Percentiles rank a stretch among this genome's conserved stretches.
These are phyloP conservation scores for Phoronis australis DNA, from an alignment of 2,888 invertebrate genomes.

Conservation along the genomic window DNA sequence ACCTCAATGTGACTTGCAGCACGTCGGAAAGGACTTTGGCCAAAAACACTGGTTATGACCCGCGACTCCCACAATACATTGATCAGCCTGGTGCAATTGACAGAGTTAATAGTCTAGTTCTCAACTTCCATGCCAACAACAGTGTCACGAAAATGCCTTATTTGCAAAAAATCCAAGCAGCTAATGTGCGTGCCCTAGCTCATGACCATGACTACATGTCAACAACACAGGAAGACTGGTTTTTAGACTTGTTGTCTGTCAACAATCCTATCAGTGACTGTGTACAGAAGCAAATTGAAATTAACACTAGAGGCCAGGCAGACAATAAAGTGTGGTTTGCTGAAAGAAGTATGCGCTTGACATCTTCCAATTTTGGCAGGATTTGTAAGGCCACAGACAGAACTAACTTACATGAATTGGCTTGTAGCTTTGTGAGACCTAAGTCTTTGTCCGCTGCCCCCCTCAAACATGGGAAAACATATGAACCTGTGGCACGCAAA, in stretches of 20 bases:
- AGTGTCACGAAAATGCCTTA: conserved; percentile 16
- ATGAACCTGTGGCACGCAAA: not conserved
- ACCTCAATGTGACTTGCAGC: conserved; percentile 10
- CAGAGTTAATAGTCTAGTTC: not conserved
- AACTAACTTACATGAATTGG: not conserved
- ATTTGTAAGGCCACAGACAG: conserved; percentile 8
- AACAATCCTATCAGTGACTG: conserved; percentile 5
- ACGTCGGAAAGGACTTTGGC: too few relatives aligned
- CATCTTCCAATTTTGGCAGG: conserved; percentile 15
- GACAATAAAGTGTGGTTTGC: conserved; percentile 11
- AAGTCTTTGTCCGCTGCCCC: too few relatives aligned
- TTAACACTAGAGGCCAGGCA: conserved; percentile 11
- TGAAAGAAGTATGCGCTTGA: conserved; percentile 10
- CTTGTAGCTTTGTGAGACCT: not conserved
- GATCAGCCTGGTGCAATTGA: conserved; percentile 7
- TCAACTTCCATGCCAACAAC: not conserved
- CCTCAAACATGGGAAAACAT: not conserved
- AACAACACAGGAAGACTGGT: conserved; percentile 10
- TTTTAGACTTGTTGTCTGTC: conserved; percentile 1
- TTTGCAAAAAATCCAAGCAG: conserved; percentile 13
- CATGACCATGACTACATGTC: conserved; percentile 17
- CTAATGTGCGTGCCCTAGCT: conserved; percentile 12
- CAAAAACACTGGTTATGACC: conserved; percentile 12
- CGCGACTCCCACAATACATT: conserved; percentile 9
- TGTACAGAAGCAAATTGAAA: conserved; percentile 6